Conservation (phyloP, 2,888 invertebrate genomes). For the Caenorhabditis panamensis region DNA sequence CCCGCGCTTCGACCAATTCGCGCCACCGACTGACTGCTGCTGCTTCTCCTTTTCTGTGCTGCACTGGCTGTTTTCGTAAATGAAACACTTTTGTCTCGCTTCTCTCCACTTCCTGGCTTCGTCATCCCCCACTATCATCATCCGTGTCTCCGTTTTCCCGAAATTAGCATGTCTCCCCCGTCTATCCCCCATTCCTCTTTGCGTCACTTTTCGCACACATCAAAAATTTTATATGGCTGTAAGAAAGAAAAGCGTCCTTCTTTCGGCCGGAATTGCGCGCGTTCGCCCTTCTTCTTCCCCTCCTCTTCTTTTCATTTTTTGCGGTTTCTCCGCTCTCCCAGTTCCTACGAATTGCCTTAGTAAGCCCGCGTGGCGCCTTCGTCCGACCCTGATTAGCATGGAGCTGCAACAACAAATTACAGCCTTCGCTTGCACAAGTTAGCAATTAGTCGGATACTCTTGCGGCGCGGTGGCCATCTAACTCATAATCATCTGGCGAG, state of each 20-base stretch:
- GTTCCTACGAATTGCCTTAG: conserved; percentile 7
- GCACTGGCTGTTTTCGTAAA: conserved; percentile 39
- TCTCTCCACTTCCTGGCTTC: neutral
- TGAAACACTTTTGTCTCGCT: conserved; percentile 50
- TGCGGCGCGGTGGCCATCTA: neutral
- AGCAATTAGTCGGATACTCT: neutral
- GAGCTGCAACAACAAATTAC: conserved; percentile 14
- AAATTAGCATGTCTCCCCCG: conserved; percentile 41
- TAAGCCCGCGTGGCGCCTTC: neutral
- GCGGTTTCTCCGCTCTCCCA: conserved; percentile 4
- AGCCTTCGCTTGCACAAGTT: neutral
- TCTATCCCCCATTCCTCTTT: too few relatives aligned
- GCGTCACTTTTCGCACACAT: conserved; percentile 56
- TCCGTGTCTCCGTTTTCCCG: neutral
- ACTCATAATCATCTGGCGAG: conserved; percentile 23
- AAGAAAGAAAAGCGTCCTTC: conserved; percentile 9
- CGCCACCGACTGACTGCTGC: conserved; percentile 53
- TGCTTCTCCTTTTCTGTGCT: conserved; percentile 33
- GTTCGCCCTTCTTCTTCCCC: conserved; percentile 18
- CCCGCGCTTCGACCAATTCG: conserved; percentile 54
- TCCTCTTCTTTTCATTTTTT: conserved; percentile 11
- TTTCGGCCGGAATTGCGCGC: conserved; percentile 39
- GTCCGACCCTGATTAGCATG: neutral
- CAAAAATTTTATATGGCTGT: conserved; percentile 51
- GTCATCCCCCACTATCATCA: conserved; percentile 2